phyloP scores from a whole-genome alignment of 1,140 invertebrate species.

The Procambarus clarkii region DNA sequence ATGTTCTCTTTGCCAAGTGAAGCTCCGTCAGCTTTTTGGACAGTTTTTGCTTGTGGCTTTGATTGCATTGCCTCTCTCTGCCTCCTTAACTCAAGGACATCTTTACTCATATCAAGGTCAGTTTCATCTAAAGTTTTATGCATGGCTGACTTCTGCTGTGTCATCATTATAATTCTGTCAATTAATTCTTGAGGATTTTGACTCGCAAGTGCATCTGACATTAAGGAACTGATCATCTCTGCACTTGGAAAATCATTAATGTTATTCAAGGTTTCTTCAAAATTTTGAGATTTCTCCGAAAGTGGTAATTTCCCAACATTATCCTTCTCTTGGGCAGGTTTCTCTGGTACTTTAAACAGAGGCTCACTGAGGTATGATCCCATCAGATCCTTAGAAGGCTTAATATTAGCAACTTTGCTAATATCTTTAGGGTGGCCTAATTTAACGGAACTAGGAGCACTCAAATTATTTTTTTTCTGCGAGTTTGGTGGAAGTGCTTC shows the following conservation, averaged over 20 bases:
- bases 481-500: background rate
- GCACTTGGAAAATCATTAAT: background rate
- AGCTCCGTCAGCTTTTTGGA: background rate
- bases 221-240: conserved; percentile 1
- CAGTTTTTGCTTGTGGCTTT: background rate
- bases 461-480: background rate
- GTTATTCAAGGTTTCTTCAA: background rate
- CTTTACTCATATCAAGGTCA: conserved; percentile 28
- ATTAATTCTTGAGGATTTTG: conserved; percentile 12
- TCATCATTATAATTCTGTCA: background rate
- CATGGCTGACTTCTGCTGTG: background rate
- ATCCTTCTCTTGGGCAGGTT: background rate
- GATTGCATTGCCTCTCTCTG: conserved; percentile 1
- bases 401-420: background rate
- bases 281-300: background rate
- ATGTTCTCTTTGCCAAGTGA: conserved; percentile 15
- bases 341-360: background rate
- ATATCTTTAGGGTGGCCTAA: background rate
- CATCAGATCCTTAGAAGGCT: background rate
- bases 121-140: conserved; percentile 22
- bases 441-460: background rate
- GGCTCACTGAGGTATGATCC: background rate
- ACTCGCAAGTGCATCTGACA: conserved; percentile 12
- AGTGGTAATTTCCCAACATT: background rate
- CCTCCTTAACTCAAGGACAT: conserved; percentile 16